phyloP scores from a whole-genome alignment of 2,888 invertebrate genomes.

The Folsomia manolachei region DNA sequence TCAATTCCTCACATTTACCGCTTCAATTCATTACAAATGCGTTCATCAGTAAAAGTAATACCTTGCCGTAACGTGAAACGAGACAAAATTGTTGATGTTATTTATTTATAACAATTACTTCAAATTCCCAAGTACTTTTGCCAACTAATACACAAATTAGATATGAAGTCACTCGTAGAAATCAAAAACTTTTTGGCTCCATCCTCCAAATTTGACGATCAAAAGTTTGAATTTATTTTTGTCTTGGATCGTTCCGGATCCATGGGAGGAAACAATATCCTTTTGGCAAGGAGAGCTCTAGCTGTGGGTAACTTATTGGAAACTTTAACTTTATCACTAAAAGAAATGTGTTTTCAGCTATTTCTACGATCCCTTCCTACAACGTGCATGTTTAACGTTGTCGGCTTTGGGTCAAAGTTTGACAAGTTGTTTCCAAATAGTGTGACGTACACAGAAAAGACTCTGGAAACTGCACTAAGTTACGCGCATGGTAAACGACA shows the following conservation, averaged over 20 bases:
- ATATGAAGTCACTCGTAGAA: background rate
- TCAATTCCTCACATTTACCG: too few relatives aligned
- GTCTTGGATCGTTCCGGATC: background rate
- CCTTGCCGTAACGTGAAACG: too few relatives aligned
- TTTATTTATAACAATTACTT: too few relatives aligned
- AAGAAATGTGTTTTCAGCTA: too few relatives aligned
- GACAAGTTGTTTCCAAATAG: background rate
- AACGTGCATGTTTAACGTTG: background rate
- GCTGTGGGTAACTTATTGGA: background rate
- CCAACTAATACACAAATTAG: background rate
- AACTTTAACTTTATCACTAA: background rate
- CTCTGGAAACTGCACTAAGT: background rate
- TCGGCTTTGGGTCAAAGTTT: background rate
- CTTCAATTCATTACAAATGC: too few relatives aligned
- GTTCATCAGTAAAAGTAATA: too few relatives aligned
- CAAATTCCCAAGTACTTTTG: too few relatives aligned
- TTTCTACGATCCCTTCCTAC: background rate
- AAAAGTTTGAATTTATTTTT: background rate
- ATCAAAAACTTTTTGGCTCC: background rate
- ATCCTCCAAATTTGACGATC: background rate
- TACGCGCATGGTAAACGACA: background rate
- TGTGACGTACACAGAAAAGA: background rate
- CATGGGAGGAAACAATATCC: background rate
- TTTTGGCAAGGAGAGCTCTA: background rate
- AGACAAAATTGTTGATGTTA: too few relatives aligned